Evolutionary conservation across 2,888 invertebrate species (phyloP), one percentile per base, ranked within the genome.

Genomic region (Lithophane leautieri): DNA sequence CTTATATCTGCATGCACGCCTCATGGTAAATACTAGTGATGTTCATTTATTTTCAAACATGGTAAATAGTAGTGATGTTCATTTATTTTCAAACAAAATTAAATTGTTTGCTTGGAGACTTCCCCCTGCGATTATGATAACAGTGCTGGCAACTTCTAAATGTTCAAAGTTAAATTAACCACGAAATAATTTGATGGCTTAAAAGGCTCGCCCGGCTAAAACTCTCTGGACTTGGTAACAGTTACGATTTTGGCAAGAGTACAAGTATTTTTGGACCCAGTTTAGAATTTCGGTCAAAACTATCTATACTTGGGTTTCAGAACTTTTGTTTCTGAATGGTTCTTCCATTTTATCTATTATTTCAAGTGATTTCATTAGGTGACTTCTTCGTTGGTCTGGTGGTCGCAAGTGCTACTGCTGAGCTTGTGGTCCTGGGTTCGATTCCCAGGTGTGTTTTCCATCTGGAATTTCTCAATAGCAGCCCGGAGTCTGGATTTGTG

Each of bases 111-210:
- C 78, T 70, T 62, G 44, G 25, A 47, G 14, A 61, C 19, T 63
- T 42, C 16, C n/a, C 8, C 25, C 6, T 22, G 22, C 63, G 67
- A 82, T 81, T 68, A 62, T 44, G 54, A 70, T 76, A 72, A 72
- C 72, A 70, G 40, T 52, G 28, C 70, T 76, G 44, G 60, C 22
- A 72, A 76, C 76, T 67, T 60, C 76, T 34, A 70, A 82, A 82
- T 82, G 82, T 60, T 12, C 62, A 79, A 82, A 82, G 83, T 83
- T 82, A 73, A 83, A 82, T 82, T 72, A 76, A 73, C 79, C 82
- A 42, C 82, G 67, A 76, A 70, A 83, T 79, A 70, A 82, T 82
- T 82, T 82, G 76, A 72, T 42, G 58, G 60, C 61, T 42, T 70
- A 47, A 71, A 81, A 68, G 60, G 69, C 61, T 60, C 12, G 47